A percentile compares a stretch with the other conserved stretches of the same genome.
These are phyloP conservation scores for Colletes gigas DNA, from an alignment of 1,140 invertebrate genomes.

Conservation along the genomic window DNA sequence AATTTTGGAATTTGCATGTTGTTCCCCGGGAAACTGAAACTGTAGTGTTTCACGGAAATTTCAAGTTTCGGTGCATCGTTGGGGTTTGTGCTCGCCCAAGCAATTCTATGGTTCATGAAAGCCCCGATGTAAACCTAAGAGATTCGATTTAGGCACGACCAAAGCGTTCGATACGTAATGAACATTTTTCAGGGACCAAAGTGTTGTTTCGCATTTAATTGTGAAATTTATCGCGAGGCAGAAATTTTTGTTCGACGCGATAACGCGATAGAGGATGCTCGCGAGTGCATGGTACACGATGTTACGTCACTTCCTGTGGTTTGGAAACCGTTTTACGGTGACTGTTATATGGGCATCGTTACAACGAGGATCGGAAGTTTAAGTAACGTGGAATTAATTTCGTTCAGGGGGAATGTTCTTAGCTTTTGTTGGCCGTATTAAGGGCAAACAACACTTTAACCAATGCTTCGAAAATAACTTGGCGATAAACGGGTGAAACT, in stretches of 20 bases:
- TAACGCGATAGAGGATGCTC: neutral
- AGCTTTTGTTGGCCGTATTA: neutral
- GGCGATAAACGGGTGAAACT: neutral
- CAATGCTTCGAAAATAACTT: neutral
- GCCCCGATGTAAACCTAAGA: neutral
- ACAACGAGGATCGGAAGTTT: neutral
- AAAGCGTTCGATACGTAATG: neutral
- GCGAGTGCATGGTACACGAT: neutral
- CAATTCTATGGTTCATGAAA: constrained; percentile 17
- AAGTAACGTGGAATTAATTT: constrained; percentile 2
- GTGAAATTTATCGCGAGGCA: neutral
- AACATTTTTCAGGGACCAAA: neutral
- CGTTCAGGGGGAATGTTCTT: neutral
- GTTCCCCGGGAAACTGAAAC: neutral
- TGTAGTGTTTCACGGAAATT: neutral
- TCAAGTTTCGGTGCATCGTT: neutral
- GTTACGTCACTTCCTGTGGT: neutral
- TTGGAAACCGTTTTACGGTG: neutral
- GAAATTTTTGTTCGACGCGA: neutral
- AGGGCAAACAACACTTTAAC: neutral
- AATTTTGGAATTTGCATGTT: neutral
- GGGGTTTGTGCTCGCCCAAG: neutral
- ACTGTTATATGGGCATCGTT: neutral
- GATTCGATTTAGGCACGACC: neutral
- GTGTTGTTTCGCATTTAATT: neutral